A percentile compares a stretch with the other conserved stretches of the same genome.
Conservation (phyloP, 2,888 invertebrate genomes). For the Zhuqinia jingwanae region DNA sequence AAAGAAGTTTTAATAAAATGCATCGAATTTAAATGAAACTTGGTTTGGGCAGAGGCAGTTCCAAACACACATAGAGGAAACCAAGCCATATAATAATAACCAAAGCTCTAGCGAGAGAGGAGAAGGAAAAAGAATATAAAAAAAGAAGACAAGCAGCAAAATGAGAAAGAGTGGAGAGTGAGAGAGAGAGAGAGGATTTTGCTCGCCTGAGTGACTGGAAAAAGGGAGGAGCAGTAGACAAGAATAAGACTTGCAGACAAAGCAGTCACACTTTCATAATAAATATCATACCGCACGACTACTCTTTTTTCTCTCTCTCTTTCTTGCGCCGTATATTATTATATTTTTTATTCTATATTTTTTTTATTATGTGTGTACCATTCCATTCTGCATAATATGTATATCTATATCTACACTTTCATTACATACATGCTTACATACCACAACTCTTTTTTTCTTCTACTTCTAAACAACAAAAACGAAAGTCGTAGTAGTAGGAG, state of each 20-base stretch:
- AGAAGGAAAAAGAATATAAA: slow-evolving; percentile 4
- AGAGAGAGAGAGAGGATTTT: slow-evolving; percentile 25
- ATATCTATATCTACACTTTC: too few relatives aligned
- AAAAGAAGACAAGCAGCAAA: slow-evolving; percentile 1
- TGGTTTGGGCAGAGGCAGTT: slow-evolving; percentile 20
- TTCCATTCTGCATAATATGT: not conserved
- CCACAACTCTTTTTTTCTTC: too few relatives aligned
- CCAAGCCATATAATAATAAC: not conserved
- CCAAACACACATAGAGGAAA: not conserved
- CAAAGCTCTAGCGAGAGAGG: too few relatives aligned
- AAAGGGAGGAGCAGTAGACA: slow-evolving; percentile 25
- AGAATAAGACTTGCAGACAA: slow-evolving; percentile 4
- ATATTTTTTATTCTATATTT: not conserved
- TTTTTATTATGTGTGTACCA: not conserved
- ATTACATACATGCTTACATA: too few relatives aligned
- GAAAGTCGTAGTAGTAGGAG: too few relatives aligned
- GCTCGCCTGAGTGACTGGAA: slow-evolving; percentile 31
- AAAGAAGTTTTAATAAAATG: slow-evolving; percentile 67
- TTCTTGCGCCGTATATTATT: not conserved
- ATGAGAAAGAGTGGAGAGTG: not conserved
- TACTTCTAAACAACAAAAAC: not conserved
- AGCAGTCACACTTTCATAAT: not conserved
- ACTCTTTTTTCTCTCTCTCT: too few relatives aligned
- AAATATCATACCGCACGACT: not conserved
- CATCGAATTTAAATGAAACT: slow-evolving; percentile 69